These are phyloP conservation scores for Nothoprocta perdicaria DNA, from an alignment of 2,113 vertebrate genomes.

Conservation along the genomic window DNA sequence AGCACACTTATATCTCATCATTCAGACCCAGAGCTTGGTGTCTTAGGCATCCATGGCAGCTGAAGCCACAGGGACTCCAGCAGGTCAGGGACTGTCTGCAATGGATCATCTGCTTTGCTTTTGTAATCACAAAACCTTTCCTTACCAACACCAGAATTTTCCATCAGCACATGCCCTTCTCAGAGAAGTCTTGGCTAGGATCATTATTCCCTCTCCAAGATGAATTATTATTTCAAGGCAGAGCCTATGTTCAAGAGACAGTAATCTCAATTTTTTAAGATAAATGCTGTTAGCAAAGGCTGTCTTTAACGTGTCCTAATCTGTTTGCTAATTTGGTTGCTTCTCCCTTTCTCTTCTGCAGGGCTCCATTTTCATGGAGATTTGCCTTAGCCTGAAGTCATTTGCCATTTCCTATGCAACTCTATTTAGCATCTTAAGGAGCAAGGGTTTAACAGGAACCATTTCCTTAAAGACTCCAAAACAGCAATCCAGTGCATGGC, in stretches of 20 bases:
- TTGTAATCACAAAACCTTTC: background rate
- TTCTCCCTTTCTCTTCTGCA: background rate
- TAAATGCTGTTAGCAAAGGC: background rate
- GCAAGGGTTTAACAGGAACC: background rate
- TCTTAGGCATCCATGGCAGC: background rate
- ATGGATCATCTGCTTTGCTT: background rate
- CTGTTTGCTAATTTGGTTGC: background rate
- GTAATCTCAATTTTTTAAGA: background rate
- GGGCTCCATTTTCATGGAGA: background rate
- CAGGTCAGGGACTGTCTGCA: background rate
- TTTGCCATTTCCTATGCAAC: background rate
- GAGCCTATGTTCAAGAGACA: background rate
- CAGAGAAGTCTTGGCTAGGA: background rate
- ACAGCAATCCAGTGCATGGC: background rate
- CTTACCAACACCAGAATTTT: background rate
- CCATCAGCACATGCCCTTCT: background rate
- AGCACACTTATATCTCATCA: background rate
- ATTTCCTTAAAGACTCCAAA: background rate
- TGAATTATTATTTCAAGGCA: background rate
- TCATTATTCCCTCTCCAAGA: background rate
- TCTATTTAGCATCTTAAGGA: background rate
- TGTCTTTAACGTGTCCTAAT: background rate
- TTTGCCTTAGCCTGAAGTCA: background rate
- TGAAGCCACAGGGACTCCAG: background rate
- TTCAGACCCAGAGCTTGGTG: background rate